Evolutionary conservation across 2,113 vertebrate genomes (phyloP), one percentile per base, ranked within the genome.

Genomic region (Nerophis lumbriciformis): DNA sequence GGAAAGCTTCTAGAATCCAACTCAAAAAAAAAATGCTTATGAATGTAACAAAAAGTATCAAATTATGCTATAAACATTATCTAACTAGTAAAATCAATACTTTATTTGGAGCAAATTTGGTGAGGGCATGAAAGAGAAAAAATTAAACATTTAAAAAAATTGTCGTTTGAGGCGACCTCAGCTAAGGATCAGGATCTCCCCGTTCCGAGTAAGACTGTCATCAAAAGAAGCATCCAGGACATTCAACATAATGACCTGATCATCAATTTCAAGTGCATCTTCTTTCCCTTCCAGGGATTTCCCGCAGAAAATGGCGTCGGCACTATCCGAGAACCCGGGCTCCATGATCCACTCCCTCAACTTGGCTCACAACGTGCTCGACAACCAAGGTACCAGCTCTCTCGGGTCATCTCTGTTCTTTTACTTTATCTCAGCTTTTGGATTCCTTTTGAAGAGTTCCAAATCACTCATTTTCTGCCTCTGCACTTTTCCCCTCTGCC

Each of bases 321-420:
- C 94, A 0, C 84, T 95, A 79, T 89, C 91, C 4, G 93, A 95
- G 85, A 95, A 95, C 78, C 90, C 92, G 8, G 89, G 88, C 76
- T 93, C 93, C 12, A 90, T 91, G 69, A 91, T 95, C 68, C 93
- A 94, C 80, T 91, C 91, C 35, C 90, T 96, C 80, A 94, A 90
- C 88, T 88, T 95, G 81, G 91, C 94, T 70, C 91, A 93, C 83
- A 95, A 95, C 87, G 91, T 93, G 1, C 86, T 95, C 61, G 94
- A 95, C 80, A 94, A 94, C 90, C 93, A 94, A 91, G 93, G 94
- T 96, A 88, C 72, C 49, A 11, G 14, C 61, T 72, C 53, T 80
- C 53, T 61, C 42, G 8, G 53, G 57, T 57, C 63, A 5, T 15
- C 38, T 66, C 38, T 38, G 51, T 61, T 64, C 63, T 65, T 60